A percentile compares a stretch with the other conserved stretches of the same genome.
phyloP scores from a whole-genome alignment of 2,888 invertebrate genomes.

The Marasmarcha lunaedactyla region DNA sequence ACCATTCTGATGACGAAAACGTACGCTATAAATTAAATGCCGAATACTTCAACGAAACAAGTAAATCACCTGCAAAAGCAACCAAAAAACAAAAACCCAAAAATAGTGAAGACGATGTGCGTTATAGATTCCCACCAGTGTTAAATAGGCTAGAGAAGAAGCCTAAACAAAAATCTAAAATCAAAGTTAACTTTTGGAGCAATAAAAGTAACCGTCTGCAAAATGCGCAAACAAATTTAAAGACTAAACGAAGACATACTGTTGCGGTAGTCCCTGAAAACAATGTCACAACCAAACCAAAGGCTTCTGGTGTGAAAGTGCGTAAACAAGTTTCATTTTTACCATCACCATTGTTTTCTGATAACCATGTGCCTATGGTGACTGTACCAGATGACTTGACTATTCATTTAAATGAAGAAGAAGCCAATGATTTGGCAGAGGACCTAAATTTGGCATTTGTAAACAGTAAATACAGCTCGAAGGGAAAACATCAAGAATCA shows the following conservation, averaged over 20 bases:
- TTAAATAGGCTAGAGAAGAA: constrained; percentile 34
- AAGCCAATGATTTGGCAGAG: constrained; percentile 48
- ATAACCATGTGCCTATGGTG: constrained; percentile 60
- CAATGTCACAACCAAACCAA: constrained; percentile 25
- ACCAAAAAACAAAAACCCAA: constrained; percentile 21
- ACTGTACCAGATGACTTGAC: constrained; percentile 62
- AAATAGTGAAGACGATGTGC: constrained; percentile 37
- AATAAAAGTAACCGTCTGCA: constrained; percentile 38
- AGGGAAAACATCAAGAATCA: constrained; percentile 12
- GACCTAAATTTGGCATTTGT: constrained; percentile 45
- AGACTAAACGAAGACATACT: constrained; percentile 39
- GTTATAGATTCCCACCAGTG: constrained; percentile 47
- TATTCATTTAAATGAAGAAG: constrained; percentile 61
- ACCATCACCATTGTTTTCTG: constrained; percentile 52
- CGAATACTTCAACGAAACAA: constrained; percentile 30
- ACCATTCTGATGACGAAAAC: constrained; percentile 54
- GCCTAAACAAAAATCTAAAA: constrained; percentile 45
- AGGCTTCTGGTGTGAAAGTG: constrained; percentile 37
- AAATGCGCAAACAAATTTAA: constrained; percentile 27
- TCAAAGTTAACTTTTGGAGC: constrained; percentile 64
- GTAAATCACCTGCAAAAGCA: constrained; percentile 24
- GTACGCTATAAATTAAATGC: constrained; percentile 50
- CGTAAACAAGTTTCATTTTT: constrained; percentile 55
- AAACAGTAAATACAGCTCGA: constrained; percentile 22
- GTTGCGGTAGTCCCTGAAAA: constrained; percentile 26